Conservation (phyloP, 1,140 invertebrate genomes). For the Lordiphosa stackelbergi region DNA sequence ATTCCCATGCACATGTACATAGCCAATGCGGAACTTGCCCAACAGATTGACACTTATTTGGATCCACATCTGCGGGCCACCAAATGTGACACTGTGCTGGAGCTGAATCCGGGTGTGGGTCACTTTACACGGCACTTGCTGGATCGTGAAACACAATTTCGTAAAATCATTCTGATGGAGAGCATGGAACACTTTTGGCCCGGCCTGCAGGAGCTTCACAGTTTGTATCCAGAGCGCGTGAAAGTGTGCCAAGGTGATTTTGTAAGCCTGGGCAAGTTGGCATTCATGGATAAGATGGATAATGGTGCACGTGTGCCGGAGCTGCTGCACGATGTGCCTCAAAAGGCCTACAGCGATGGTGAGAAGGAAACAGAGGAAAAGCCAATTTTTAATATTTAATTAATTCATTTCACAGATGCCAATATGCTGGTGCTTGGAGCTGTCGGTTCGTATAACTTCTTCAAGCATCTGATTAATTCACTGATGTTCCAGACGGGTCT, state of each 20-base stretch:
- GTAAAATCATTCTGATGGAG: slow-evolving; percentile 77
- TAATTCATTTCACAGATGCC: slow-evolving; percentile 45
- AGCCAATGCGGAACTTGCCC: slow-evolving; percentile 74
- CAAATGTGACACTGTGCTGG: slow-evolving; percentile 76
- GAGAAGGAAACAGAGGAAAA: too few relatives aligned
- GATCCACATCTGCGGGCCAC: slow-evolving; percentile 56
- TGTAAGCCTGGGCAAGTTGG: slow-evolving; percentile 79
- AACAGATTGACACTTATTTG: slow-evolving; percentile 69
- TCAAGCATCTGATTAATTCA: slow-evolving; percentile 79
- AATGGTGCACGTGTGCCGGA: slow-evolving; percentile 78
- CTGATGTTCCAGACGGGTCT: slow-evolving; percentile 79
- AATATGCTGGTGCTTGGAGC: slow-evolving; percentile 79
- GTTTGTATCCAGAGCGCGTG: slow-evolving; percentile 61
- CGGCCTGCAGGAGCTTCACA: slow-evolving; percentile 51
- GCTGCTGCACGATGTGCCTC: slow-evolving; percentile 77
- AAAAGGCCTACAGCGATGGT: slow-evolving; percentile 49
- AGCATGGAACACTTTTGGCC: slow-evolving; percentile 75
- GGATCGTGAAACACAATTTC: slow-evolving; percentile 57
- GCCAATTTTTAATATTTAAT: neutral
- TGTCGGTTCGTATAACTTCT: slow-evolving; percentile 78
- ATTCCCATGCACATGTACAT: slow-evolving; percentile 55
- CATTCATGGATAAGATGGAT: slow-evolving; percentile 80
- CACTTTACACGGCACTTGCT: slow-evolving; percentile 78
- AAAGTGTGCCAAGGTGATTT: slow-evolving; percentile 78
- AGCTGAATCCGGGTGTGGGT: slow-evolving; percentile 80